A percentile compares a stretch with the other conserved stretches of the same genome.
These are phyloP conservation scores for Thera obeliscata DNA, from an alignment of 2,888 invertebrate species.

Conservation along the genomic window DNA sequence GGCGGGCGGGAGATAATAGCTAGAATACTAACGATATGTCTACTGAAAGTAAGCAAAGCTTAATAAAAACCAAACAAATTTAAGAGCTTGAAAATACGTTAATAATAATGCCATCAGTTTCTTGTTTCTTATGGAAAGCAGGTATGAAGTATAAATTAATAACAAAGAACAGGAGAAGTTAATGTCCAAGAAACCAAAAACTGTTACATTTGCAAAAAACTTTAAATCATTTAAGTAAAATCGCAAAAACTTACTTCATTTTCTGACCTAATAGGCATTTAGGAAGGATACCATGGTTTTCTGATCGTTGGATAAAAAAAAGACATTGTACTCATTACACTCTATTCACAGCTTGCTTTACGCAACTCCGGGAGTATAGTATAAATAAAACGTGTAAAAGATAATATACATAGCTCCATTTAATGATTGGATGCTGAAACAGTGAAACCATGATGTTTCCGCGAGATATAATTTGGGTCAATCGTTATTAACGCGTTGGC, in stretches of 20 bases:
- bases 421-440: slow-evolving; percentile 67
- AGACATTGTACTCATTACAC: neutral
- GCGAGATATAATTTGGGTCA: slow-evolving; percentile 41
- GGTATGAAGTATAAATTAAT: neutral
- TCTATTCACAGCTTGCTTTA: slow-evolving; percentile 5
- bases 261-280: too few species aligned
- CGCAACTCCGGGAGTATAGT: slow-evolving; percentile 5
- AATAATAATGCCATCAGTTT: neutral
- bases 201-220: too few species aligned
- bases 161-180: neutral
- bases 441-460: slow-evolving; percentile 42
- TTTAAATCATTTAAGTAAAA: too few species aligned
- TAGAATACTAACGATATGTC: slow-evolving; percentile 12
- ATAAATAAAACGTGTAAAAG: slow-evolving; percentile 72
- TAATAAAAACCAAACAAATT: neutral
- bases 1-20: slow-evolving; percentile 61
- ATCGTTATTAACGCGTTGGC: slow-evolving; percentile 37
- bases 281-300: neutral
- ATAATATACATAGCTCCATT: slow-evolving; percentile 65
- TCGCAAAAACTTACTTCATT: too few species aligned
- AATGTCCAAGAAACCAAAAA: neutral
- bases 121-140: neutral
- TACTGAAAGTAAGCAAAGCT: neutral
- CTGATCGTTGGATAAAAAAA: neutral
- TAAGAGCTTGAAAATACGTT: neutral